A percentile compares a stretch with the other conserved stretches of the same genome.
These are phyloP conservation scores for Leuciscus idus DNA, from an alignment of 2,113 vertebrate genomes.

Conservation along the genomic window DNA sequence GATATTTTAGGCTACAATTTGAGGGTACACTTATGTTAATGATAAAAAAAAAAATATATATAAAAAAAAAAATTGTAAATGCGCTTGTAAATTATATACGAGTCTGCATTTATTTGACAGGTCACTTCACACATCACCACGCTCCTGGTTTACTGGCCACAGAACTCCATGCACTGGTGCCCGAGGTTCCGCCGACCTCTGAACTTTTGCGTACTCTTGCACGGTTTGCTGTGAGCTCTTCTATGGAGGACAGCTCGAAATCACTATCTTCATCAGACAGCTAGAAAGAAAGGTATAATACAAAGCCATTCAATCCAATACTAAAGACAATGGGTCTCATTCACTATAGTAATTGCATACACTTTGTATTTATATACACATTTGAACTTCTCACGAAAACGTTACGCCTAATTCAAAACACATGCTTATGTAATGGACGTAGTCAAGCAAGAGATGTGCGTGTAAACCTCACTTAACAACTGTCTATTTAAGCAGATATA, in stretches of 20 bases:
- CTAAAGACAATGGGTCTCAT: not conserved
- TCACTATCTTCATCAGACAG: slow-evolving; percentile 68
- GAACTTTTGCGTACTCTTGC: slow-evolving; percentile 46
- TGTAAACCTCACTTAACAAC: no score
- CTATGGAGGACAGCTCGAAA: slow-evolving; percentile 69
- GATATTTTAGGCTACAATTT: not conserved
- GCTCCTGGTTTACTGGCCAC: slow-evolving; percentile 48
- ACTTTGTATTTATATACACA: no score
- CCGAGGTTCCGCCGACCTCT: slow-evolving; percentile 51
- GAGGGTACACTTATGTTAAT: not conserved
- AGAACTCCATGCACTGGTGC: slow-evolving; percentile 63
- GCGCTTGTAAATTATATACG: not conserved
- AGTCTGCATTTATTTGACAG: not conserved
- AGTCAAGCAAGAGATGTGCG: no score
- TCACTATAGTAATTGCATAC: no score
- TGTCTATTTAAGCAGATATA: no score
- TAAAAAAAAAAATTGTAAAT: no score
- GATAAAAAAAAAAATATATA: no score
- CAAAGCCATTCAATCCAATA: not conserved
- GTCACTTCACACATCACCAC: slow-evolving; percentile 60
- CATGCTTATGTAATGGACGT: no score
- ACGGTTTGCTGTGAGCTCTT: slow-evolving; percentile 64
- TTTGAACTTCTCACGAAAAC: no score
- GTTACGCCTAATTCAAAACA: no score
- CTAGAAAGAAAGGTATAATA: slow-evolving; percentile 42